Evolutionary conservation across 2,888 invertebrate species (phyloP), one percentile per base, ranked within the genome.

Genomic region (Dioctria rufipes): DNA sequence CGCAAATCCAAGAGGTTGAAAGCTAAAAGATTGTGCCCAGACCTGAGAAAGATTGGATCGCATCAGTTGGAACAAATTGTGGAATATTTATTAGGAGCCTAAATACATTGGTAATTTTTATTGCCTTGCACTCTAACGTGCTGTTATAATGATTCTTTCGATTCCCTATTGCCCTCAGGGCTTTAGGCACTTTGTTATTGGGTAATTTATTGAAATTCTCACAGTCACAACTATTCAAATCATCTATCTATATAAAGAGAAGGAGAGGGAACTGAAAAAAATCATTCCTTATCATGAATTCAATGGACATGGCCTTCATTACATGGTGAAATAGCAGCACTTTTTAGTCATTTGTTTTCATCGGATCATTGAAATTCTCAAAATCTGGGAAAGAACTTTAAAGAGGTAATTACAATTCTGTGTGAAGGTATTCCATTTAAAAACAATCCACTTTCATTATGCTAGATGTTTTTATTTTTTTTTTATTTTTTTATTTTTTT

Each of bases 61-160:
- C 46, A 42, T 66, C 66, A 37, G 37, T 42, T 75, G 75, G 75
- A 75, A 75, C 75, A 11, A 75, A 75, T 75, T n/a, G 75, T 40
- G 13, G 75, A 60, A 75, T 60, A 60, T 60, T 75, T 75, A 37
- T 75, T 75, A 42, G 43, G 54, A 58, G 60, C 60, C 25, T 75
- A 75, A 75, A 58, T 75, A 75, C 49, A 39, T 75, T 75, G 75
- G 58, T 60, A 75, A 75, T 58, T 75, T 75, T 75, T 75, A 75
- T 75, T 60, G 58, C 75, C 60, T 40, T 75, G 75, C 37, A 75
- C 75, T 58, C 58, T 75, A 60, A 75, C 75, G 49, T n/a, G 43
- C 8, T 11, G 61, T 61, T 61, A 61, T 61, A 37, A 37, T 25
- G 25, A 25, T 6, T 5, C 25, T 61, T 61, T 61, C 25, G 11